Percentiles rank a stretch among this genome's conserved stretches.
Conservation (phyloP, 2,113 vertebrate species). For the Bombycilla garrulus region DNA sequence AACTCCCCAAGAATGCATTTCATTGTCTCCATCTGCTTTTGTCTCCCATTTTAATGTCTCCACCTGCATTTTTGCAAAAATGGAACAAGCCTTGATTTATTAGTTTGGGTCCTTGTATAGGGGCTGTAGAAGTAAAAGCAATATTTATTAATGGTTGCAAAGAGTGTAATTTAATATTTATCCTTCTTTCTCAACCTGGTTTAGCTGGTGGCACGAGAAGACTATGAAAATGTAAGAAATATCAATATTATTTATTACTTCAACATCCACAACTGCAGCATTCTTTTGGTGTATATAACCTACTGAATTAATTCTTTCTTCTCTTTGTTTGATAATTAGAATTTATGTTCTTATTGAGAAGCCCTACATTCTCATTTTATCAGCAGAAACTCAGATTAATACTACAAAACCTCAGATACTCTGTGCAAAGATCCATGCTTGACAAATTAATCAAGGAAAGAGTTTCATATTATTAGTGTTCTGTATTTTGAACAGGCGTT, state of each 20-base stretch:
- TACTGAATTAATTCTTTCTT: constrained; percentile 13
- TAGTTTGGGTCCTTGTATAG: neutral
- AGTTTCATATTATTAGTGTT: neutral
- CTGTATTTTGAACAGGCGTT: neutral
- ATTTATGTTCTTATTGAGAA: constrained; percentile 21
- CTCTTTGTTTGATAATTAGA: constrained; percentile 12
- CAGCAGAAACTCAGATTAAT: constrained; percentile 2
- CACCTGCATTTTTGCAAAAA: neutral
- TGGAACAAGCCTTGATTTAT: constrained; percentile 16
- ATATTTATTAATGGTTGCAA: constrained; percentile 42
- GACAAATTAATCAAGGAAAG: constrained; percentile 15
- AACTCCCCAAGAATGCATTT: neutral
- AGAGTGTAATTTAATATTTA: constrained; percentile 51
- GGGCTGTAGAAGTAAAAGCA: neutral
- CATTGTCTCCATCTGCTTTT: neutral
- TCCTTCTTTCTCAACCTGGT: neutral
- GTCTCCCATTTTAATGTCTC: neutral
- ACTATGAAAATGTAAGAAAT: constrained; percentile 12
- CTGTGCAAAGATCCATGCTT: neutral
- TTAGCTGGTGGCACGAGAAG: neutral
- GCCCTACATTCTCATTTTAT: constrained; percentile 10
- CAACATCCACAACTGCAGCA: neutral
- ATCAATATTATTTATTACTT: constrained; percentile 36
- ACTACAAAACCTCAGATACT: neutral
- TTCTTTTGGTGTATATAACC: neutral